phyloP scores from a whole-genome alignment of 1,140 invertebrate species.

The Myzus persicae region DNA sequence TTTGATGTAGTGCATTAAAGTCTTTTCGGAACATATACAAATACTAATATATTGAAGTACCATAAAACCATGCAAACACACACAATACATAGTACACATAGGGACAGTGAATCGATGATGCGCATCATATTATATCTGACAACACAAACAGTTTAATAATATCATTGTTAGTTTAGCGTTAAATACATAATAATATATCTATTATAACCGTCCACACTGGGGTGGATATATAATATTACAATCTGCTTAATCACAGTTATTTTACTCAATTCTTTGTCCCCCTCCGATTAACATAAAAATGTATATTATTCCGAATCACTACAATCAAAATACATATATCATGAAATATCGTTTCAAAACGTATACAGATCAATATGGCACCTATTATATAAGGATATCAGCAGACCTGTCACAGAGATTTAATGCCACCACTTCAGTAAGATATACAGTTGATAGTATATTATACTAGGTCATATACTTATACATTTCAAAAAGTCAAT shows the following conservation, averaged over 20 bases:
- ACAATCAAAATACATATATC: neutral
- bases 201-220: neutral
- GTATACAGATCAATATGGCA: no score
- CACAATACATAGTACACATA: neutral
- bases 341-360: no score
- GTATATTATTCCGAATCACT: no score
- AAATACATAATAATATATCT: neutral
- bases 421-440: no score
- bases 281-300: neutral
- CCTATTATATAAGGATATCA: no score
- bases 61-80: no score
- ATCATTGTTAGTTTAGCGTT: neutral
- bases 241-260: neutral
- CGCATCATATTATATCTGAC: neutral
- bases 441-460: no score
- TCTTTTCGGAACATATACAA: neutral
- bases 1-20: neutral
- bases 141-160: neutral
- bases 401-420: no score
- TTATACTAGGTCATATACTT: no score
- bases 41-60: no score
- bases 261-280: neutral
- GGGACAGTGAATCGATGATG: neutral
- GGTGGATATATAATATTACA: no score
- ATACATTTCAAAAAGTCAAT: no score